Percentiles rank a stretch among this genome's conserved stretches.
These are phyloP conservation scores for Platypus cylindrus DNA, from an alignment of 2,888 invertebrate genomes.

Conservation along the genomic window DNA sequence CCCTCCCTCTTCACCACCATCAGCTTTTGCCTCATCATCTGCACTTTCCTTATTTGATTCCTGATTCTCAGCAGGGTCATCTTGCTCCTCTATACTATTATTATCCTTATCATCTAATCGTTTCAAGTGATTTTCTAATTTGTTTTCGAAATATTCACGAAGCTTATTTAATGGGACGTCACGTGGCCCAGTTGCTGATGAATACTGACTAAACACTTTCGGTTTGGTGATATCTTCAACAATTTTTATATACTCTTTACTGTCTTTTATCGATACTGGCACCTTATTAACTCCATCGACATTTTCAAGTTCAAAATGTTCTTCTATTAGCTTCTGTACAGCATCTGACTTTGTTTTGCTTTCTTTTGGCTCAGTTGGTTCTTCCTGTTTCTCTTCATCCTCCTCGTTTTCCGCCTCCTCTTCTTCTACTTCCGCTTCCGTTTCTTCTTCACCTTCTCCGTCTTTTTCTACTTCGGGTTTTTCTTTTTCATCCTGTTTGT, in stretches of 20 bases:
- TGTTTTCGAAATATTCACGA: constrained; percentile 4
- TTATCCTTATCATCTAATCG: constrained; percentile 12
- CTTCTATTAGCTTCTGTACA: constrained; percentile 12
- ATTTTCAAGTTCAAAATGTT: constrained; percentile 16
- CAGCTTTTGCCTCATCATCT: constrained; percentile 4
- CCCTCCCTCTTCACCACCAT: background rate
- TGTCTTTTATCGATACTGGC: constrained; percentile 12
- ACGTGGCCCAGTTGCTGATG: constrained; percentile 3
- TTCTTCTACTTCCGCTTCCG: constrained; percentile 3
- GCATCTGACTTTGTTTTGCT: constrained; percentile 1
- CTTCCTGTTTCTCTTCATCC: too few relatives aligned
- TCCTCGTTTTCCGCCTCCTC: constrained; percentile 1
- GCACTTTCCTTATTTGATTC: constrained; percentile 9
- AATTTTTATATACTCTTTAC: constrained; percentile 10
- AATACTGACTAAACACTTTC: constrained; percentile 4
- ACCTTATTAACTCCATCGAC: constrained; percentile 13
- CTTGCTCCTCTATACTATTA: constrained; percentile 9
- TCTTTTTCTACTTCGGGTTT: constrained; percentile 1
- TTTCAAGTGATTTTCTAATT: constrained; percentile 9
- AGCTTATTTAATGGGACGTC: too few relatives aligned
- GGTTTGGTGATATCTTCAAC: constrained; percentile 12
- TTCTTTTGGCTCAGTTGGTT: constrained; percentile 2
- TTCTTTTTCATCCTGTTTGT: constrained; percentile 3
- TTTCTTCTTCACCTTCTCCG: constrained; percentile 1
- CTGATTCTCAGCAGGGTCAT: constrained; percentile 4